Evolutionary conservation across 2,113 vertebrate species (phyloP), one percentile per base, ranked within the genome.

Genomic region (Condylura cristata): DNA sequence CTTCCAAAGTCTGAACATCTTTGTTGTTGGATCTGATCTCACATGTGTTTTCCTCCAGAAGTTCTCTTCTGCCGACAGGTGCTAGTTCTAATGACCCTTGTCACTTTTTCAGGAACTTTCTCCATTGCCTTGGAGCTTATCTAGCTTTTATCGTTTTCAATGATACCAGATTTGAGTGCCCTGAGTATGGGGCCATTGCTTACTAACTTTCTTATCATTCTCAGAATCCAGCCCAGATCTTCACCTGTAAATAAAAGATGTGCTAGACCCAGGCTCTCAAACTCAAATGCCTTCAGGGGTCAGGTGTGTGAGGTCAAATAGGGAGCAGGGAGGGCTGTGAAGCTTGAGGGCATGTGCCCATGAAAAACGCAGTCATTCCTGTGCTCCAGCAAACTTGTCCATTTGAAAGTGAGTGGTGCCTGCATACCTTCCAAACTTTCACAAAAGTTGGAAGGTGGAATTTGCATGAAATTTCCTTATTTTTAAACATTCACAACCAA

Each of bases 261-360:
- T 28, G 14, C 8, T n/a, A 46, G 32, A 44, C 26, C 7, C 30
- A 53, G 41, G 20, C 16, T n/a, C 41, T 85, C 58, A 80, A 48
- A 37, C 28, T 41, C 58, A 88, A 66, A 61, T 37, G 20, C 24
- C 74, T 66, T 39, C 60, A 89, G 16, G 13, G 22, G 30, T 18
- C 51, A 89, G 16, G 7, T n/a, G 30, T 18, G 11, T 32, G 24
- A 51, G 26, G 61, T 41, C 44, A 68, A n/a, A 53, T 0, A 48
- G 12, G 78, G 44, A 61, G n/a, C 7, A 24, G 41, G 4, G 0
- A 22, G 17, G 11, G 9, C 5, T 13, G 4, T 24, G 16, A 75
- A 1, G 34, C 20, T 0, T 1, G 1, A 60, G 20, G 41, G 6
- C 7, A 3, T 0, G 3, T 5, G 1, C 12, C 26, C 8, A 0